Conservation (phyloP, 1,140 invertebrate genomes). For the Drosophila punjabiensis region DNA sequence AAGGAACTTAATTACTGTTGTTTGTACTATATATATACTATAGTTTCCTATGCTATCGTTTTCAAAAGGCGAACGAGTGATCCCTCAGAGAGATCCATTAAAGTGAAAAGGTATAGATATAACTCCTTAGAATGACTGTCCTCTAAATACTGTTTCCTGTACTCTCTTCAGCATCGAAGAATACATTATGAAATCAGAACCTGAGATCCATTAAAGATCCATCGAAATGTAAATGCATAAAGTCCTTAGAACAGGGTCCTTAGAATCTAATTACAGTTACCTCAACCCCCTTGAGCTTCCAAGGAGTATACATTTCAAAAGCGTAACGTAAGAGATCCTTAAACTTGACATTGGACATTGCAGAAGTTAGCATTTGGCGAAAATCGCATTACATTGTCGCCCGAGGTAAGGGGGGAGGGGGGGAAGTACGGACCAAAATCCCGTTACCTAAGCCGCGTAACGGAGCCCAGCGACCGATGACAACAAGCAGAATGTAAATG, state of each 20-base stretch:
- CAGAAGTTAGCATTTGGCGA: neutral
- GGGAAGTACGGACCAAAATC: conserved; percentile 2
- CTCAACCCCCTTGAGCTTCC: too few relatives aligned
- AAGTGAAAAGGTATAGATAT: neutral
- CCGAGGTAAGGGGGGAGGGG: neutral
- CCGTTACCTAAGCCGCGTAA: conserved; percentile 47
- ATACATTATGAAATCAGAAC: too few relatives aligned
- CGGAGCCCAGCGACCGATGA: conserved; percentile 41
- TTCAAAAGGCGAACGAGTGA: neutral
- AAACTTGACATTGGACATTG: neutral
- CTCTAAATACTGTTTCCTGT: neutral
- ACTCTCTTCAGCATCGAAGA: neutral
- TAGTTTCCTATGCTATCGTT: neutral
- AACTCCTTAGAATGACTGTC: neutral
- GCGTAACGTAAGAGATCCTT: neutral
- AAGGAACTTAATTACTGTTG: too few relatives aligned
- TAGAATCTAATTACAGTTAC: too few relatives aligned
- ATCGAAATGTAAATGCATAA: too few relatives aligned
- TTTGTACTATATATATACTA: too few relatives aligned
- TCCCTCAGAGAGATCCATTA: neutral
- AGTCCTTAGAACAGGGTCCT: too few relatives aligned
- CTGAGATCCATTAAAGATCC: too few relatives aligned
- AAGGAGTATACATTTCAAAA: too few relatives aligned
- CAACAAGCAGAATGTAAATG: conserved; percentile 75
- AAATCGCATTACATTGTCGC: conserved; percentile 10